phyloP scores from a whole-genome alignment of 1,140 invertebrate genomes.

The Drosophila varians region DNA sequence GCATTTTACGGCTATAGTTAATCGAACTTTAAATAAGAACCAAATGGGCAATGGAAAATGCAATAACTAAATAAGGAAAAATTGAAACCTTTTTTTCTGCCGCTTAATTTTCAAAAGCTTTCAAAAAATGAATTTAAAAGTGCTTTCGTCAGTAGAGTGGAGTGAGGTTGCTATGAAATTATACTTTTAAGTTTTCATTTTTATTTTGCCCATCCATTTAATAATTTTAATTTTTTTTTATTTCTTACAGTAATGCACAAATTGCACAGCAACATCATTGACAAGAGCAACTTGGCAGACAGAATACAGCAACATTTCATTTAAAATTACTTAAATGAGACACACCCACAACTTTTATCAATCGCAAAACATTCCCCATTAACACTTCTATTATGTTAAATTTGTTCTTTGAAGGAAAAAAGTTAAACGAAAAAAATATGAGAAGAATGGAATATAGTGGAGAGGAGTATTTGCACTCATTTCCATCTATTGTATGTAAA shows the following conservation, averaged over 20 bases:
- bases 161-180: background rate
- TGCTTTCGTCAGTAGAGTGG: background rate
- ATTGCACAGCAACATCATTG: constrained; percentile 48
- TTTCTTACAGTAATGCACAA: constrained; percentile 64
- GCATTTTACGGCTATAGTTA: constrained; percentile 36
- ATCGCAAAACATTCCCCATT: constrained; percentile 35
- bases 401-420: constrained; percentile 34
- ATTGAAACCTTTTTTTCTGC: background rate
- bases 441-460: constrained; percentile 4
- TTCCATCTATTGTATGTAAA: constrained; percentile 6
- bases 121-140: background rate
- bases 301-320: constrained; percentile 56
- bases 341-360: constrained; percentile 2
- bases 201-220: constrained; percentile 22
- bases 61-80: constrained; percentile 41
- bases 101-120: background rate
- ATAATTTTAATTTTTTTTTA: constrained; percentile 46
- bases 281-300: constrained; percentile 57
- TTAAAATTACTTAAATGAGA: constrained; percentile 23
- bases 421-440: constrained; percentile 18
- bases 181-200: constrained; percentile 1
- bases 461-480: background rate
- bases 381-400: constrained; percentile 44
- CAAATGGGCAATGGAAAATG: constrained; percentile 45
- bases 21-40: constrained; percentile 39